Base-by-base conservation (phyloP, 2,797 vertebrate genomes). In the Chelon auratus region DNA sequence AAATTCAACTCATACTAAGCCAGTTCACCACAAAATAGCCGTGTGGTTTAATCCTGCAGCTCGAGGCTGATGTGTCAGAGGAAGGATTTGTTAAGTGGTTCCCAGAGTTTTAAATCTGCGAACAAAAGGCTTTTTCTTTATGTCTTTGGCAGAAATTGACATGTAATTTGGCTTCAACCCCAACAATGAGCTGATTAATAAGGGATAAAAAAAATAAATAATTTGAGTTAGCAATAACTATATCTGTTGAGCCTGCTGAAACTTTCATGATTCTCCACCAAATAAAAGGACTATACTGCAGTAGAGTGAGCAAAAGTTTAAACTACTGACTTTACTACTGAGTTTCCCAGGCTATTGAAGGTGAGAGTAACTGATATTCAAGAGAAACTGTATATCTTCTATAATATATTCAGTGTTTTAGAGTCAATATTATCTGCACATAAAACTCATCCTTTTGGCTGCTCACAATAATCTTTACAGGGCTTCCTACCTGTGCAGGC, bases 401-500 rank as follows among this genome's bases (percentile, higher is more conserved):
- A 11, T 22, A 50, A 50, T 50, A 5, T 12, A 12, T 2, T 50
- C 20, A 50, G 18, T 50, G 48, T 50, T 2, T 50, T 18, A 20
- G 47, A 48, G 7, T 3, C 18, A n/a, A 11, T 48, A 18, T 36
- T 17, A 22, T 43, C 1, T 1, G 30, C 18, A 22, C 36, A 33
- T 36, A 69, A 13, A 24, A 26, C 11, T 5, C 7, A 12, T 43
- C 7, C 22, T 22, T 37, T 36, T n/a, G 36, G 20, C 11, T 30
- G 17, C 10, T 77, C 22, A 36, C 59, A 59, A 22, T 22, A 24
- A 57, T 54, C 30, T 68, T 20, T 54, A 47, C 4, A 6, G 60
- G 43, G 61, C 50, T 57, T 63, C 65, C 20, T 91, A 93, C 92
- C 92, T 93, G 97, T 74, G 97, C 97, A 68, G 97, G 97, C 92